These are phyloP conservation scores for Volucella bombylans DNA, from an alignment of 2,888 invertebrate genomes.

Conservation along the genomic window DNA sequence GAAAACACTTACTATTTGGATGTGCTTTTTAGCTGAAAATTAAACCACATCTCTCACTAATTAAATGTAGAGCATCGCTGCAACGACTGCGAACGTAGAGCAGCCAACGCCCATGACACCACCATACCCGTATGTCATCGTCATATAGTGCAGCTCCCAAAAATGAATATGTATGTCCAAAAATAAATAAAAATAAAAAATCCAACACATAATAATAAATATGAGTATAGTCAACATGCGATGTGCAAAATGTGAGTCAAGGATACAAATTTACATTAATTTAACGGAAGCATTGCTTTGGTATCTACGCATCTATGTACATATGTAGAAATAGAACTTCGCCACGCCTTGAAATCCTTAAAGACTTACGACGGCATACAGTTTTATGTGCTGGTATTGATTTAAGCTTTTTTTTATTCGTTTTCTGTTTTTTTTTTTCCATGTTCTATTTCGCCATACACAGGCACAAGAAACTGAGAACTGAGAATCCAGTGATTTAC, in stretches of 20 bases:
- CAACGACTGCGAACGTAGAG: conserved; percentile 17
- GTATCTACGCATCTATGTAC: conserved; percentile 39
- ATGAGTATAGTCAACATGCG: conserved; percentile 36
- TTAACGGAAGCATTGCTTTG: conserved; percentile 54
- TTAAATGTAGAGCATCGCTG: conserved; percentile 40
- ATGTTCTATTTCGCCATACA: neutral
- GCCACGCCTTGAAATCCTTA: conserved; percentile 68
- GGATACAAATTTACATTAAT: conserved; percentile 72
- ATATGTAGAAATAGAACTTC: conserved; percentile 30
- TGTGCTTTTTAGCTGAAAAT: conserved; percentile 36
- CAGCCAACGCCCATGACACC: conserved; percentile 67
- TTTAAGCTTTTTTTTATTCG: conserved; percentile 37
- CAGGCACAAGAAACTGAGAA: neutral
- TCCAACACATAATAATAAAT: conserved; percentile 57
- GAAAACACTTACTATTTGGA: conserved; percentile 51
- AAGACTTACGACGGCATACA: conserved; percentile 41
- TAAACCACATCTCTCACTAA: conserved; percentile 51
- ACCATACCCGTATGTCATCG: conserved; percentile 4
- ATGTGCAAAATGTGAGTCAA: conserved; percentile 70
- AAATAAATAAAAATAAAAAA: conserved; percentile 29
- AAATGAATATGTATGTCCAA: conserved; percentile 57
- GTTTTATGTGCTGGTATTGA: conserved; percentile 61
- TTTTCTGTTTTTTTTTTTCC: conserved; percentile 31
- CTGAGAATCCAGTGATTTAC: conserved; percentile 59
- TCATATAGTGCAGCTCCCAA: conserved; percentile 44